Evolutionary conservation across 2,113 vertebrate genomes (phyloP).

Genomic region (Glaucomys volans): DNA sequence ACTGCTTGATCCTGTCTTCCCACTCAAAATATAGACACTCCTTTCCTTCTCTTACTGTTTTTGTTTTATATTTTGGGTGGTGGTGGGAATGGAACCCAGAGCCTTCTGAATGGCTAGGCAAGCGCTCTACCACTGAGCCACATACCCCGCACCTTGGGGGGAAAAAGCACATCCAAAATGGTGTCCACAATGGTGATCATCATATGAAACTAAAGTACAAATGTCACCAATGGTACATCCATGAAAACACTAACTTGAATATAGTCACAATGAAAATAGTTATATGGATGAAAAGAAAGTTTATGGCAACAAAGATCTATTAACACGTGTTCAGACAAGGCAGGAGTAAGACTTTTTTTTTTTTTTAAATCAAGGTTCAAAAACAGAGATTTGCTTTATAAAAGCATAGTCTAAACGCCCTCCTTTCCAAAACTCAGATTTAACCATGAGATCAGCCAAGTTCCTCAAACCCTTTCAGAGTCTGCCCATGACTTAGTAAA

Average conservation of each 20-base stretch:
- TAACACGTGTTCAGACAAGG: not conserved
- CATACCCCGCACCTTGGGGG: not conserved
- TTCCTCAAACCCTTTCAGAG: not conserved
- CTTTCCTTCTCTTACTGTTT: not conserved
- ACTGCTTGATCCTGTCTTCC: not conserved
- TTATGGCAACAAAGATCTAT: not conserved
- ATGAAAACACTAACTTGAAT: not conserved
- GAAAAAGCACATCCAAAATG: not conserved
- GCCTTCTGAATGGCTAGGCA: too few species aligned
- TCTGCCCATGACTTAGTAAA: not conserved
- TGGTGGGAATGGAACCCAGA: not conserved
- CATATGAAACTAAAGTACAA: not conserved
- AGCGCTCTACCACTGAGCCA: not conserved
- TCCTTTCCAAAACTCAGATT: slow-evolving; percentile 5
- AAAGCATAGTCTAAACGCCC: slow-evolving; percentile 11
- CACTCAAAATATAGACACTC: not conserved
- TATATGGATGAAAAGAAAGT: slow-evolving; percentile 31
- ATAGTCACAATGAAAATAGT: not conserved
- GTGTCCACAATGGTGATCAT: not conserved
- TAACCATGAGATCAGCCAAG: not conserved
- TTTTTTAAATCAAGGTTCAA: slow-evolving; percentile 7
- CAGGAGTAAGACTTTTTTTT: not conserved
- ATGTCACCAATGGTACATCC: not conserved
- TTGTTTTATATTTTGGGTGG: not conserved
- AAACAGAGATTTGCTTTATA: slow-evolving; percentile 20